Base-by-base conservation (phyloP, 2,888 invertebrate species). In the Aphrophora alni region DNA sequence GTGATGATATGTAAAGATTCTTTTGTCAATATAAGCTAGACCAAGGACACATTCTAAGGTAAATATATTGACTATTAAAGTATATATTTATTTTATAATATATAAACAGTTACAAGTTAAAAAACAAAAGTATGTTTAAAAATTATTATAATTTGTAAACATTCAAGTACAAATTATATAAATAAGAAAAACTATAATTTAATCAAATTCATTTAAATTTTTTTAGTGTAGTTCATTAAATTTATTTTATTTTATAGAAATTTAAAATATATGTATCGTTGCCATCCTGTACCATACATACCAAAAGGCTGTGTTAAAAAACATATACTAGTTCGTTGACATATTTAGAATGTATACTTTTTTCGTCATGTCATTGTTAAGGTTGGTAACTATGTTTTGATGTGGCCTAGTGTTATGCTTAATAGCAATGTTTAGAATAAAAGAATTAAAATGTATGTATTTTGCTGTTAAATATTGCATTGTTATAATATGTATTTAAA, bases 401-500 rank as follows among this genome's bases (percentile, higher is more conserved):
- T 21, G 21, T 21, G 21, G 59, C 59, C 5, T 59, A 59, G 59
- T 21, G 5, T 59, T 59, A 59, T 59, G 59, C 59, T 59, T 59
- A 2, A 21, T 59, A 21, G 59, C 59, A 59, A 59, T 59, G 59
- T 59, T 59, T 59, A 59, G 59, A 14, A 59, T 59, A 21, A 21
- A 21, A 59, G 59, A 59, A 59, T 33, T 21, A 4, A 59, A 59
- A 59, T 59, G 21, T 59, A 59, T 8, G 10, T 33, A 33, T 59
- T 59, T 59, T 59, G 59, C 59, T 59, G 59, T 59, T 59, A 59
- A 14, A 59, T 59, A 59, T 59, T 59, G 59, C 59, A 59, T 59
- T 59, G 59, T 59, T 59, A 59, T 21, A 14, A 59, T 59, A 21
- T 59, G 21, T 59, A n/a, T 59, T 59, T 4, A 59, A 14, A 10